Conservation (phyloP, 2,888 invertebrate genomes). For the Mesodorylaimus sp. region DNA sequence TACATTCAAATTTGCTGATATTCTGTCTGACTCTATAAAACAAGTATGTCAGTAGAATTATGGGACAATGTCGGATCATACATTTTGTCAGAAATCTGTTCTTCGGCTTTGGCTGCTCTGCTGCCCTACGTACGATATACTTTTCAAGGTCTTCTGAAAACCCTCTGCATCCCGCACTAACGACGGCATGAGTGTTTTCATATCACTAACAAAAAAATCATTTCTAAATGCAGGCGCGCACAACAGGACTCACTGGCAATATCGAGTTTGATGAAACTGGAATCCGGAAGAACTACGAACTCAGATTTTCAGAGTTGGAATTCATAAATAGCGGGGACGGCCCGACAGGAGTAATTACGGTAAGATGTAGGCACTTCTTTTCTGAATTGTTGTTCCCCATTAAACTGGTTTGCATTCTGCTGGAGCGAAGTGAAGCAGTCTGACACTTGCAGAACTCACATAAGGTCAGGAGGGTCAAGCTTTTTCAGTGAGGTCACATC, state of each 20-base stretch:
- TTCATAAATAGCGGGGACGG: too few relatives aligned
- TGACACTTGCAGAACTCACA: too few relatives aligned
- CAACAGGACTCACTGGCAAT: conserved; percentile 73
- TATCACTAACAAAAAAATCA: background rate
- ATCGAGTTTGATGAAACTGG: conserved; percentile 78
- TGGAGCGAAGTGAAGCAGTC: too few relatives aligned
- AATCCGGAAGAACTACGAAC: conserved; percentile 63
- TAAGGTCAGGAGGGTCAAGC: too few relatives aligned
- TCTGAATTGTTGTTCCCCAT: too few relatives aligned
- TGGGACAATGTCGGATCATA: background rate
- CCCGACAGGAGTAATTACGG: too few relatives aligned
- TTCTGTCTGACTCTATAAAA: background rate
- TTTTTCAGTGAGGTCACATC: too few relatives aligned
- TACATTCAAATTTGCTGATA: background rate
- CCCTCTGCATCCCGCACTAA: background rate
- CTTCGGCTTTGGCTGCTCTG: too few relatives aligned
- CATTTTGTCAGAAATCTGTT: background rate
- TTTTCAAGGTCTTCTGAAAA: too few relatives aligned
- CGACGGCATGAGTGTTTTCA: background rate
- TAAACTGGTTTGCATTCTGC: too few relatives aligned
- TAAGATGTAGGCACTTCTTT: too few relatives aligned
- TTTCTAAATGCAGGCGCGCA: conserved; percentile 55
- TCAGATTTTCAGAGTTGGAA: conserved; percentile 80
- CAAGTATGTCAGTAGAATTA: background rate
- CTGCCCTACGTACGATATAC: too few relatives aligned